Evolutionary conservation across 1,140 invertebrate species (phyloP), one percentile per base, ranked within the genome.

Genomic region (Epicauta chinensis): DNA sequence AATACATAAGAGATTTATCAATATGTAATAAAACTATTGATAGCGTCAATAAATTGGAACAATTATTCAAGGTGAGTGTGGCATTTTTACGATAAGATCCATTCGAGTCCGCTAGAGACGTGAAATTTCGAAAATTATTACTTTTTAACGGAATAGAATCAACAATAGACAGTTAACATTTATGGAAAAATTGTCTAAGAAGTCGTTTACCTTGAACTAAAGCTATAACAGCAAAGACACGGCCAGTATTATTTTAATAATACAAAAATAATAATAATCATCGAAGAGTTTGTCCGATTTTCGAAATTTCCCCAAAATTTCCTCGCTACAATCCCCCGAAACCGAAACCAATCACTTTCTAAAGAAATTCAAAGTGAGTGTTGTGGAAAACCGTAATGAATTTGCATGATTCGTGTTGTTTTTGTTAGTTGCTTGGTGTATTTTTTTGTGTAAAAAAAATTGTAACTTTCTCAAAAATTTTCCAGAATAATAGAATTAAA

Each of bases 141-240:
- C 37, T 7, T 32, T 9, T 32, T 32, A 13, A 10, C 2, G 35
- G 14, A 6, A 13, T 36, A 36, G n/a, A 12, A 5, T 7, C 14
- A 36, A 36, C 35, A 13, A 36, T 23, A 23, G 23, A 23, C 23
- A 23, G 4, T 7, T 23, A 23, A 23, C 23, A 23, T 23, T 35
- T 23, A 23, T 23, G 23, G 23, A 50, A 50, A 55, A 51, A 43
- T 39, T 30, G 39, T 42, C 47, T 44, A 50, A 37, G 23, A 53
- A 62, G 51, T 59, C 45, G 60, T 62, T 62, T 58, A 62, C 60
- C 60, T 62, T 62, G 60, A 62, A 49, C 40, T 57, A 23, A 23
- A 23, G 23, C 23, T 7, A 7, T 5, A 7, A 7, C 23, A 53
- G 55, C 51, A 58, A 53, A 55, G 56, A 51, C 59, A 55, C n/a